Evolutionary conservation across 2,888 invertebrate genomes (phyloP).

Genomic region (Adelphocoris suturalis): DNA sequence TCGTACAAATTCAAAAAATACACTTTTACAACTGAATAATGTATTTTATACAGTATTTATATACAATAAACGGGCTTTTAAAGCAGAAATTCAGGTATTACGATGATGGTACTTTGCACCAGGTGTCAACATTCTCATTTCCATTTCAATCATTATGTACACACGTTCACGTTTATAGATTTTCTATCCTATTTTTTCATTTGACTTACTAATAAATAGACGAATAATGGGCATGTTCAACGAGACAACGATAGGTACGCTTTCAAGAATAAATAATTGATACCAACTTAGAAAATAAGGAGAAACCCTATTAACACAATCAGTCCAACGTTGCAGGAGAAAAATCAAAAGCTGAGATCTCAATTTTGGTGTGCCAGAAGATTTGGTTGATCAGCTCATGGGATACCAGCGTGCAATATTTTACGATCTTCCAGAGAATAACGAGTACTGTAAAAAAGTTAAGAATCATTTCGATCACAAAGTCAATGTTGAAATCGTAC

Average conservation of each 20-base stretch:
- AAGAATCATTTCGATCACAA: neutral
- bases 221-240: neutral
- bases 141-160: slow-evolving; percentile 13
- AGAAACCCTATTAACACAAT: neutral
- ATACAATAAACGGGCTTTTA: slow-evolving; percentile 38
- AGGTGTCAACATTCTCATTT: neutral
- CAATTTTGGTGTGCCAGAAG: slow-evolving; percentile 47
- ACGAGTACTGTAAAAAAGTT: slow-evolving; percentile 61
- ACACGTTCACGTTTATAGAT: neutral
- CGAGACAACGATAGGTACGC: too few relatives aligned
- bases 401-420: neutral
- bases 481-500: too few relatives aligned
- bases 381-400: neutral
- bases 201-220: neutral
- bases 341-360: slow-evolving; percentile 40
- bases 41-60: slow-evolving; percentile 51
- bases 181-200: too few relatives aligned
- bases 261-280: neutral
- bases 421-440: slow-evolving; percentile 68
- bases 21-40: slow-evolving; percentile 68
- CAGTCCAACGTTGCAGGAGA: neutral
- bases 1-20: slow-evolving; percentile 74
- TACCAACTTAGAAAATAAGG: neutral
- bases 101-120: neutral
- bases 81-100: neutral